These are phyloP conservation scores for Gymnosoma rotundatum DNA, from an alignment of 2,888 invertebrate species.

Conservation along the genomic window DNA sequence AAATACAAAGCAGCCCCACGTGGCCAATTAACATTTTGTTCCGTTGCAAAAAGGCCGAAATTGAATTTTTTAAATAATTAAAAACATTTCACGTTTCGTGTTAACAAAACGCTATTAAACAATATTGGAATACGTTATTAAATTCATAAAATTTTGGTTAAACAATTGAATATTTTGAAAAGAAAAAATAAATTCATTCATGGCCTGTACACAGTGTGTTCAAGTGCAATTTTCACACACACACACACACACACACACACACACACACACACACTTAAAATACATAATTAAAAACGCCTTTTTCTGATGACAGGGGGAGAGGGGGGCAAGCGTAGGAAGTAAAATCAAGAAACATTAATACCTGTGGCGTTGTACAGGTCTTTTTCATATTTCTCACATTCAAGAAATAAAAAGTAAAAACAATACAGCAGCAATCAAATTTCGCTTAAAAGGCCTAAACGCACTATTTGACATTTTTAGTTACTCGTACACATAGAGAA, in stretches of 20 bases:
- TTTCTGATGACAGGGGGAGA: background rate
- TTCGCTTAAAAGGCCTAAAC: conserved; percentile 56
- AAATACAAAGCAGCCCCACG: too few species aligned
- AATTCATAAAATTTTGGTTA: conserved; percentile 17
- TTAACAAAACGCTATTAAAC: conserved; percentile 52
- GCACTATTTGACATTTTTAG: conserved; percentile 36
- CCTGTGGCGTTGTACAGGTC: conserved; percentile 58
- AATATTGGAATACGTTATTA: conserved; percentile 41
- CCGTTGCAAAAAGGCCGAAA: conserved; percentile 40
- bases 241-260: too few species aligned
- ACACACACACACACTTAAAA: conserved; percentile 28
- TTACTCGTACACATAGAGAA: background rate
- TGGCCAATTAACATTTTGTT: background rate
- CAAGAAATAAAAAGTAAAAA: conserved; percentile 13
- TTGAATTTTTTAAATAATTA: conserved; percentile 37
- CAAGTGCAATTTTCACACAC: conserved; percentile 35
- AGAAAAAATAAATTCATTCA: conserved; percentile 23
- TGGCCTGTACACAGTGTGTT: conserved; percentile 10
- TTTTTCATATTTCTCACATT: background rate
- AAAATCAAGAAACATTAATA: conserved; percentile 58
- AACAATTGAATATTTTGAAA: background rate
- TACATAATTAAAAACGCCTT: conserved; percentile 24
- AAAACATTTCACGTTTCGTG: conserved; percentile 52
- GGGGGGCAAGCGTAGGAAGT: conserved; percentile 21
- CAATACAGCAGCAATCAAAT: conserved; percentile 40